These are phyloP conservation scores for Fregetta grallaria DNA, from an alignment of 2,113 vertebrate genomes.

Conservation along the genomic window DNA sequence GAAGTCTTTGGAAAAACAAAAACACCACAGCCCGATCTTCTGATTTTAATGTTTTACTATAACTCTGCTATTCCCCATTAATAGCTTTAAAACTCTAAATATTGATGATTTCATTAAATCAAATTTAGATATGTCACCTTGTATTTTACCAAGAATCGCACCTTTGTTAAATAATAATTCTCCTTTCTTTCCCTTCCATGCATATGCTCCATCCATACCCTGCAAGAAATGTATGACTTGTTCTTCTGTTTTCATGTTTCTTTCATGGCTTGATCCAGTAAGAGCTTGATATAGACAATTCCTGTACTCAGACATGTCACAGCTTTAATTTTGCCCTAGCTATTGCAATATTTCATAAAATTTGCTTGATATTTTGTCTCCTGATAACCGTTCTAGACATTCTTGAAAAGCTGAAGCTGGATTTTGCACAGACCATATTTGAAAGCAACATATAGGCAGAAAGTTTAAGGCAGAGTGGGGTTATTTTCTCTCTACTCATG, in stretches of 20 bases:
- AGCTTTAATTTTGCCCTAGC: background rate
- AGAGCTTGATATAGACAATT: background rate
- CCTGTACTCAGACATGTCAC: background rate
- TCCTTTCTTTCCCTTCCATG: background rate
- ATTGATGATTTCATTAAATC: background rate
- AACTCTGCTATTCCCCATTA: background rate
- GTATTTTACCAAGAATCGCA: background rate
- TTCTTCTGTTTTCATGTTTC: background rate
- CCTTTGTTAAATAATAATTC: background rate
- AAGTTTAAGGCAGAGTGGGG: background rate
- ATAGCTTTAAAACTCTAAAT: background rate
- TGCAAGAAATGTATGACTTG: background rate
- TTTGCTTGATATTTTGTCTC: background rate
- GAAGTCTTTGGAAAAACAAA: background rate
- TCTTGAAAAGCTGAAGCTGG: background rate
- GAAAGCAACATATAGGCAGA: background rate
- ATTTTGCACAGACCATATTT: background rate
- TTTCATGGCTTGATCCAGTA: background rate
- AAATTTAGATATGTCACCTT: background rate
- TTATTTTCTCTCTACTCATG: background rate
- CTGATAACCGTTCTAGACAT: background rate
- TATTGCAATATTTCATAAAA: background rate
- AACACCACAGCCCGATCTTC: background rate
- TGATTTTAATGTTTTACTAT: background rate
- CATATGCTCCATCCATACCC: background rate